Conservation (phyloP, 1,140 invertebrate genomes). For the Gerris buenoi region DNA sequence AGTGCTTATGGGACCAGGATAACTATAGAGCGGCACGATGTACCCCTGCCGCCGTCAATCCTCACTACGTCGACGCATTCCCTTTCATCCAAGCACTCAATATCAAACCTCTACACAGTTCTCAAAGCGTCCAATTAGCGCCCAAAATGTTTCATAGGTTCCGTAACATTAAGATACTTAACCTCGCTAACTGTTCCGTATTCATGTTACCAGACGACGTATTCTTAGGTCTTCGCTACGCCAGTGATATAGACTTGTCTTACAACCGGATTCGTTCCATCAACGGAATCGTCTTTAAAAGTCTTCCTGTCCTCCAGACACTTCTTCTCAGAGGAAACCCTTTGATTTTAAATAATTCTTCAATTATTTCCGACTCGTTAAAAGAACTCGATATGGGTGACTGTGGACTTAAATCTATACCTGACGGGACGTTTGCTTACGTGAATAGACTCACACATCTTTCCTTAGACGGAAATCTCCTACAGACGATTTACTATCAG, state of each 20-base stretch:
- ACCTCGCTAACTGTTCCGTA: conserved; percentile 51
- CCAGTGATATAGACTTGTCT: conserved; percentile 73
- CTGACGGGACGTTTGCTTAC: conserved; percentile 14
- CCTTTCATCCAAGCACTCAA: conserved; percentile 10
- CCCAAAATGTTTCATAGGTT: conserved; percentile 17
- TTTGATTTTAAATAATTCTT: conserved; percentile 12
- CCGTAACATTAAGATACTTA: conserved; percentile 17
- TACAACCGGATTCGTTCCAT: conserved; percentile 53
- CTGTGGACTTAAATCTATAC: conserved; percentile 18
- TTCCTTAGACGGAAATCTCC: conserved; percentile 18
- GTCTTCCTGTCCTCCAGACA: conserved; percentile 11
- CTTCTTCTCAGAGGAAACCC: conserved; percentile 21
- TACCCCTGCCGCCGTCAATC: not conserved
- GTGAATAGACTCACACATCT: conserved; percentile 16
- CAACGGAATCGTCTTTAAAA: conserved; percentile 31
- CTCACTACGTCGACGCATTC: not conserved
- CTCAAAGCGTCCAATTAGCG: conserved; percentile 6
- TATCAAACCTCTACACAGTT: not conserved
- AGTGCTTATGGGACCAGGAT: conserved; percentile 11
- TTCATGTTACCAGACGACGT: conserved; percentile 50
- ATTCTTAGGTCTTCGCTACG: conserved; percentile 54
- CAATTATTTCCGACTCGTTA: conserved; percentile 19
- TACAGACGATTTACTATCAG: conserved; percentile 17
- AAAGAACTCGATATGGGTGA: conserved; percentile 19
- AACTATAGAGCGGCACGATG: conserved; percentile 15